Evolutionary conservation across 2,113 vertebrate species (phyloP), one percentile per base, ranked within the genome.

Genomic region (Macaca mulatta): DNA sequence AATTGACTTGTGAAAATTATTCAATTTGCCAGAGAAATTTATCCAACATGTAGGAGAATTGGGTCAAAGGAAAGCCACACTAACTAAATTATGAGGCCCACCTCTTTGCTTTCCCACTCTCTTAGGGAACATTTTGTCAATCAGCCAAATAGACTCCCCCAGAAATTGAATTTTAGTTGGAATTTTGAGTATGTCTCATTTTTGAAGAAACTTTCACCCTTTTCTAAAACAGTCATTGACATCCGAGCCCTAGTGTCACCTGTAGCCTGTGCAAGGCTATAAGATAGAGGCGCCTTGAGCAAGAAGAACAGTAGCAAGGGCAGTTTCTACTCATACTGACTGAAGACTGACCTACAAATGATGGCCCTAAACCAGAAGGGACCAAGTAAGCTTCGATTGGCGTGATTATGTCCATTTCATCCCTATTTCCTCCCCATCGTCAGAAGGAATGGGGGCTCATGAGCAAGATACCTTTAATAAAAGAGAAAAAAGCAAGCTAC

Each of bases 1-100:
- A 98, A 98, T 96, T 97, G 97, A 98, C 96, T 98, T 97, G 95
- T 98, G 98, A 96, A 98, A 98, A 98, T 96, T 97, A 98, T 93
- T 97, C 96, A 94, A 95, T 97, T 98, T 98, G 88, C 96, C 82
- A 91, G 96, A 95, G 96, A 96, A 98, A 96, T 97, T 90, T 94
- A 93, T 96, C 69, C 97, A 97, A 95, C 50, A 43, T 86, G 75
- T 86, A 94, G 97, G 92, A 97, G 59, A 97, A 97, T 16, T 96
- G 88, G 88, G 72, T 98, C 95, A 98, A 91, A 88, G 92, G 90
- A 93, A 97, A 96, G 90, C 57, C 84, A 87, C 40, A 38, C 50
- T 97, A 95, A 97, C 88, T 96, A 84, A 95, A 95, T 96, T 88
- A 96, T 70, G 59, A 85, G 45, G 35, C 18, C 25, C 48, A 50